Percentiles rank a stretch among this genome's conserved stretches.
These are phyloP conservation scores for Poecile atricapillus DNA, from an alignment of 2,113 vertebrate genomes.

Conservation along the genomic window DNA sequence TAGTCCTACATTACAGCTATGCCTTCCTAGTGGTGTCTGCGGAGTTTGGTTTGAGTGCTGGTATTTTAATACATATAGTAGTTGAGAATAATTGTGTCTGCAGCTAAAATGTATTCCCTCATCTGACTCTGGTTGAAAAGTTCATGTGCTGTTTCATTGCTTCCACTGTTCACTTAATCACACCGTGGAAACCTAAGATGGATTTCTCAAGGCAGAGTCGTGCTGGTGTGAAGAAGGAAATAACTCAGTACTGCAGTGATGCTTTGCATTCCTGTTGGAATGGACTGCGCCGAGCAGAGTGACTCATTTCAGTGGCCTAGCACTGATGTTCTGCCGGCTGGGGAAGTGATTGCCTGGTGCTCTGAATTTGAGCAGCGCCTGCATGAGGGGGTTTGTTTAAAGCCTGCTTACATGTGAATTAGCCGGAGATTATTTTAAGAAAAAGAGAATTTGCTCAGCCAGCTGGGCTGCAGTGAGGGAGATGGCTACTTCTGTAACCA, in stretches of 20 bases:
- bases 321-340: fast-evolving
- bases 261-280: background rate
- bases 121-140: background rate
- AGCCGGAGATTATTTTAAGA: background rate
- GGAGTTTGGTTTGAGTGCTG: background rate
- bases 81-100: background rate
- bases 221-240: background rate
- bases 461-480: background rate
- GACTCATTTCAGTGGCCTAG: background rate
- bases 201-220: background rate
- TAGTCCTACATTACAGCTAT: background rate
- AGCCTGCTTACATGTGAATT: background rate
- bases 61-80: background rate
- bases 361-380: background rate
- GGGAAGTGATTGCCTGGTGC: background rate
- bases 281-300: background rate
- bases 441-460: background rate
- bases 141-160: background rate
- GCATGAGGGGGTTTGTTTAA: background rate
- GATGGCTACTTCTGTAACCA: background rate
- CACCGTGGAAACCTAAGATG: background rate
- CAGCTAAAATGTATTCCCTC: background rate
- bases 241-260: background rate
- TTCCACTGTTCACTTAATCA: background rate
- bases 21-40: background rate